Evolutionary conservation across 2,113 vertebrate species (phyloP).

Genomic region (Sciurus niger): DNA sequence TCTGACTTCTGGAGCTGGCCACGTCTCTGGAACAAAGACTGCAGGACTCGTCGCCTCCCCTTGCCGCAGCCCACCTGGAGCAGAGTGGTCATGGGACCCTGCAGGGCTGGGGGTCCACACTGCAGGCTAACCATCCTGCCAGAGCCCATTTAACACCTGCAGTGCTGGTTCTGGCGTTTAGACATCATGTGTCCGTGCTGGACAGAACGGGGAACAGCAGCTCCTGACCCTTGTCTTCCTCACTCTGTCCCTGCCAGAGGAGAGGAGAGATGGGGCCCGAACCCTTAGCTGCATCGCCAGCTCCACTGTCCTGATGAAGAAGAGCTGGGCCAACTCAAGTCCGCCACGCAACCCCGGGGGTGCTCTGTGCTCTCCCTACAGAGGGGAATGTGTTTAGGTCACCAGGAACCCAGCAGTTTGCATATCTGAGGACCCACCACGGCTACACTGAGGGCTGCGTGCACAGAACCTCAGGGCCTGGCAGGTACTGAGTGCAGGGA

Average conservation of each 20-base stretch:
- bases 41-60: accelerated
- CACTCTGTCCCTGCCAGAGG: neutral
- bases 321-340: accelerated
- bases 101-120: neutral
- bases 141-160: too few relatives aligned
- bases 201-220: neutral
- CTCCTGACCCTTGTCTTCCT: accelerated
- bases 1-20: neutral
- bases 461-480: neutral
- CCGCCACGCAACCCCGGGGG: accelerated
- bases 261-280: neutral
- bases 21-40: accelerated
- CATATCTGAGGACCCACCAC: too few relatives aligned
- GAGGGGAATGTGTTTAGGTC: accelerated
- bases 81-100: accelerated
- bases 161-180: accelerated
- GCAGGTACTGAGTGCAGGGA: accelerated
- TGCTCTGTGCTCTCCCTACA: neutral
- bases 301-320: neutral
- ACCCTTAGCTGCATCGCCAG: accelerated
- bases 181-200: accelerated
- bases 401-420: too few relatives aligned
- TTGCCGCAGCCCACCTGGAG: neutral
- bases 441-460: accelerated
- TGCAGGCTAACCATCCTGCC: accelerated